These are phyloP conservation scores for Lytechinus variegatus DNA, from an alignment of 35 echinoderm and acorn worm genomes.

Conservation along the genomic window DNA sequence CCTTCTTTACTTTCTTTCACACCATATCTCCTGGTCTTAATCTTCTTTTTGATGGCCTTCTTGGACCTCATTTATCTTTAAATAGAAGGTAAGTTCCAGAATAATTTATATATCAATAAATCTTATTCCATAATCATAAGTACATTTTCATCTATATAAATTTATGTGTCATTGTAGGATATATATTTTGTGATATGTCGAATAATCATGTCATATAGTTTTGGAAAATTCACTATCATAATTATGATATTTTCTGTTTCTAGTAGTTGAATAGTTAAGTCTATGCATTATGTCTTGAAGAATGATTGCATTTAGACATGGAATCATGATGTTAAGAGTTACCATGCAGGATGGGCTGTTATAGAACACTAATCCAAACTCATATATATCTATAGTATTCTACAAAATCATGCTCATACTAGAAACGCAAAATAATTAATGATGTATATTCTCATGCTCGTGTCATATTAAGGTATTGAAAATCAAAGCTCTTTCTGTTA, in stretches of 20 bases:
- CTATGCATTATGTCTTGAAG: slow-evolving; percentile 8
- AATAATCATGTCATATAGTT: neutral
- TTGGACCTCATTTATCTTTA: neutral
- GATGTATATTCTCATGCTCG: neutral
- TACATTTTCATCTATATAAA: neutral
- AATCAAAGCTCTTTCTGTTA: neutral
- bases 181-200: neutral
- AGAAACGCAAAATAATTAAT: neutral
- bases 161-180: neutral
- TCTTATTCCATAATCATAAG: neutral
- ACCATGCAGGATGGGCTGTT: neutral
- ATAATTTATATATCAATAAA: neutral
- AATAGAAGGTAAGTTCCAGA: neutral
- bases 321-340: neutral
- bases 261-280: neutral
- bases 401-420: neutral
- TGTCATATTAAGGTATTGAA: neutral
- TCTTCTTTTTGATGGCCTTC: neutral
- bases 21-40: neutral
- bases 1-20: neutral
- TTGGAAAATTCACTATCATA: neutral
- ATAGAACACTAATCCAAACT: neutral
- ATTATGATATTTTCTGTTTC: neutral
- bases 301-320: neutral
- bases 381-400: neutral